These are phyloP conservation scores for Australoheros facetus DNA, from an alignment of 2,797 vertebrate genomes.

Conservation along the genomic window DNA sequence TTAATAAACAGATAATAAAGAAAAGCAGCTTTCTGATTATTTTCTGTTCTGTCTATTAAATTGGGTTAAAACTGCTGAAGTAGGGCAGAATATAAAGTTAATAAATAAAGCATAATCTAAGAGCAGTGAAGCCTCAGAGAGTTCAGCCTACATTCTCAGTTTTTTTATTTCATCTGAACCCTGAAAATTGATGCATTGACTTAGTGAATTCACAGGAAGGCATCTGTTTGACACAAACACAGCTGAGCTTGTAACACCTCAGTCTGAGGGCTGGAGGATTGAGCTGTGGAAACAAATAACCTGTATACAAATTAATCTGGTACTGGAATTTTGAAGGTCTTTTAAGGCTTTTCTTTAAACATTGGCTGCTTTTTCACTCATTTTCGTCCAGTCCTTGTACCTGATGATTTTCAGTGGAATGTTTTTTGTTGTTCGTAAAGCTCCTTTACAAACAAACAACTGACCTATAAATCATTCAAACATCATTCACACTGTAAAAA, in stretches of 20 bases:
- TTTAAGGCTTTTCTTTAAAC: neutral
- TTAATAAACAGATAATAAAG: neutral
- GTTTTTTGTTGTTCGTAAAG: too few relatives aligned
- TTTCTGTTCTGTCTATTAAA: slow-evolving; percentile 31
- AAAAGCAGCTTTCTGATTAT: slow-evolving; percentile 6
- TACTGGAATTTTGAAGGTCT: neutral
- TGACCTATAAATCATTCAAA: too few relatives aligned
- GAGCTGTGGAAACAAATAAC: neutral
- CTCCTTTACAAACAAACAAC: too few relatives aligned
- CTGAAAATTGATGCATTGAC: neutral
- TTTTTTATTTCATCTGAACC: slow-evolving; percentile 49
- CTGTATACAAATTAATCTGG: neutral
- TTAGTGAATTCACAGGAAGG: slow-evolving; percentile 18
- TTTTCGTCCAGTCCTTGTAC: neutral
- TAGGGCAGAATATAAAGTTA: slow-evolving; percentile 59
- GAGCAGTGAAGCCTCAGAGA: slow-evolving; percentile 46
- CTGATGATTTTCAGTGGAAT: neutral
- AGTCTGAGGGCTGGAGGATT: neutral
- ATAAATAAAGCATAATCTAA: slow-evolving; percentile 66
- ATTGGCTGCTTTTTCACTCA: neutral
- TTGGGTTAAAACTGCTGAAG: slow-evolving; percentile 57
- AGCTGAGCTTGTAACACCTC: neutral
- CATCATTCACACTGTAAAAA: too few relatives aligned
- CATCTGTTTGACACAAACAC: slow-evolving; percentile 3
- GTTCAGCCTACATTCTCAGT: slow-evolving; percentile 50